Evolutionary conservation across 2,113 vertebrate species (phyloP).

Genomic region (Myotis davidii): DNA sequence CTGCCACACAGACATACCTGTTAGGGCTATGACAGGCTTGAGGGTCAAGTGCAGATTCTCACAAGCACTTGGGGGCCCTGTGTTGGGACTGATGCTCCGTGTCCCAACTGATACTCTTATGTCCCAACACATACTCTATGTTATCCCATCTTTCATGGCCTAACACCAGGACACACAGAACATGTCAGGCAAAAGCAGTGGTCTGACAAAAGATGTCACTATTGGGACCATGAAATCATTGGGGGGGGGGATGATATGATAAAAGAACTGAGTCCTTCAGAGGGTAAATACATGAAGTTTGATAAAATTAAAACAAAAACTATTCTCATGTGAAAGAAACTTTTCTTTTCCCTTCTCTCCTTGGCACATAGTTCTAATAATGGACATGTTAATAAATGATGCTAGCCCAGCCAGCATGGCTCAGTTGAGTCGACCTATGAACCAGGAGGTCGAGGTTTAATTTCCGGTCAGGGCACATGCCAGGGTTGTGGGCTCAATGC

Average conservation of each 20-base stretch:
- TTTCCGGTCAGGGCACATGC: too few species aligned
- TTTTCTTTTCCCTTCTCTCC: background rate
- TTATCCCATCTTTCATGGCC: background rate
- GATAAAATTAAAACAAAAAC: slow-evolving; percentile 48
- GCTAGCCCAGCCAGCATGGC: background rate
- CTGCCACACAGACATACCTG: background rate
- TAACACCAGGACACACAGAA: background rate
- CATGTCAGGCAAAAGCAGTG: background rate
- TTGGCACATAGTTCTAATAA: background rate
- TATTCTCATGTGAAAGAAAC: background rate
- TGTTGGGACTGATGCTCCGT: background rate
- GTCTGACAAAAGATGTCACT: background rate
- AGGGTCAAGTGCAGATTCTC: background rate
- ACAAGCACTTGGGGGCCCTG: background rate
- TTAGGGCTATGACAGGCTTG: background rate
- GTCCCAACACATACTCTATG: background rate
- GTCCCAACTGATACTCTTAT: background rate
- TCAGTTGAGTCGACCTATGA: too few species aligned
- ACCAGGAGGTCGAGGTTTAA: too few species aligned
- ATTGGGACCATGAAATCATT: background rate
- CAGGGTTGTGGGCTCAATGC: too few species aligned
- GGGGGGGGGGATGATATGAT: background rate
- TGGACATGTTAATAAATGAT: background rate
- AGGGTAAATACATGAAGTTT: background rate
- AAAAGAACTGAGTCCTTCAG: background rate